phyloP scores from a whole-genome alignment of 2,113 vertebrate genomes.

The Bujurquina vittata region DNA sequence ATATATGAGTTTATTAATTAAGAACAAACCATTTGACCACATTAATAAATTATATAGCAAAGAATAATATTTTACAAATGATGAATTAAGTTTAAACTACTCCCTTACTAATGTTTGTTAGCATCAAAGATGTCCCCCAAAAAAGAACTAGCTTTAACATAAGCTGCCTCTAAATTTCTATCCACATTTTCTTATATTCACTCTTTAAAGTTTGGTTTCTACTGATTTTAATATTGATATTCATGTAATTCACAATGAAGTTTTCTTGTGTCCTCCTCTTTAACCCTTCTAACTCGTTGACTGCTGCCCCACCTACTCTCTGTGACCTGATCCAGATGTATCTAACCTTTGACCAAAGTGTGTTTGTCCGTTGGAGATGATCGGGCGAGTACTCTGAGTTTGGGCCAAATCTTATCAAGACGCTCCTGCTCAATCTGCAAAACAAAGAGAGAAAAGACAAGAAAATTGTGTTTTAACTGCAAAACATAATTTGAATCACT shows the following conservation, averaged over 20 bases:
- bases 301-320: not conserved
- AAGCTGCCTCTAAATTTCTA: not conserved
- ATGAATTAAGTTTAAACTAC: not conserved
- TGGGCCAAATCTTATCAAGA: slow-evolving; percentile 98
- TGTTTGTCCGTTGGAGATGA: slow-evolving; percentile 99
- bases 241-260: not conserved
- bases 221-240: not conserved
- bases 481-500: not conserved
- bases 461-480: not conserved
- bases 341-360: slow-evolving; percentile 95
- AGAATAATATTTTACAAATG: not conserved
- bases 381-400: slow-evolving; percentile 94
- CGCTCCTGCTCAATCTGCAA: slow-evolving; percentile 95
- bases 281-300: not conserved
- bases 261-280: not conserved
- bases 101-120: not conserved
- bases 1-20: too few relatives aligned
- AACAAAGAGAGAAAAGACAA: slow-evolving; percentile 30
- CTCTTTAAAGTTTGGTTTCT: not conserved
- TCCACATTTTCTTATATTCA: not conserved
- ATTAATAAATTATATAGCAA: too few relatives aligned
- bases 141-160: not conserved
- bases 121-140: not conserved
- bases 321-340: not conserved
- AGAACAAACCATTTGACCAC: too few relatives aligned